Evolutionary conservation across 2,888 invertebrate genomes (phyloP).

Genomic region (Zygaena filipendulae): DNA sequence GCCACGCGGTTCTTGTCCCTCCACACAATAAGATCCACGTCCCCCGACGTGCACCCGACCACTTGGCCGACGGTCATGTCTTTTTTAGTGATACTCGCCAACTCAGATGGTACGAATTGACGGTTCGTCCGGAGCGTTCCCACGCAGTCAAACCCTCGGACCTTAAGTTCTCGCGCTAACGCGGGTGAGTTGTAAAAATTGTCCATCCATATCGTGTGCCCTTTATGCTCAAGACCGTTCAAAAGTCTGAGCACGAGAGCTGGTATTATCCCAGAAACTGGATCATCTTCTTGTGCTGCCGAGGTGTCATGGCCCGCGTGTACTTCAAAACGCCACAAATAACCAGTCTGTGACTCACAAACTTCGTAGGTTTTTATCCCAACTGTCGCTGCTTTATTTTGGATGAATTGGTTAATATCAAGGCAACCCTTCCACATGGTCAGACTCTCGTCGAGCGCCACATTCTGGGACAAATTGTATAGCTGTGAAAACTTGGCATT

Average conservation of each 20-base stretch:
- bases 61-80: neutral
- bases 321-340: constrained; percentile 13
- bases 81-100: neutral
- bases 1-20: constrained; percentile 5
- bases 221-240: constrained; percentile 13
- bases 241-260: constrained; percentile 4
- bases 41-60: constrained; percentile 8
- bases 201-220: constrained; percentile 19
- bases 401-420: constrained; percentile 18
- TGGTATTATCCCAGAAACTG: constrained; percentile 11
- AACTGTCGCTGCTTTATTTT: constrained; percentile 12
- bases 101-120: no score
- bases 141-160: constrained; percentile 17
- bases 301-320: constrained; percentile 11
- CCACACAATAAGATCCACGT: constrained; percentile 12
- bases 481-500: constrained; percentile 10
- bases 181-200: constrained; percentile 19
- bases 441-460: constrained; percentile 20
- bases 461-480: constrained; percentile 13
- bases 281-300: constrained; percentile 2
- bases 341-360: constrained; percentile 16
- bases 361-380: constrained; percentile 17
- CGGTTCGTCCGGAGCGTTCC: constrained; percentile 19
- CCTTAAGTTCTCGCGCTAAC: constrained; percentile 17
- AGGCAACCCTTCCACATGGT: constrained; percentile 21